These are phyloP conservation scores for Amphiprion ocellaris DNA, from an alignment of 2,113 vertebrate genomes.

Conservation along the genomic window DNA sequence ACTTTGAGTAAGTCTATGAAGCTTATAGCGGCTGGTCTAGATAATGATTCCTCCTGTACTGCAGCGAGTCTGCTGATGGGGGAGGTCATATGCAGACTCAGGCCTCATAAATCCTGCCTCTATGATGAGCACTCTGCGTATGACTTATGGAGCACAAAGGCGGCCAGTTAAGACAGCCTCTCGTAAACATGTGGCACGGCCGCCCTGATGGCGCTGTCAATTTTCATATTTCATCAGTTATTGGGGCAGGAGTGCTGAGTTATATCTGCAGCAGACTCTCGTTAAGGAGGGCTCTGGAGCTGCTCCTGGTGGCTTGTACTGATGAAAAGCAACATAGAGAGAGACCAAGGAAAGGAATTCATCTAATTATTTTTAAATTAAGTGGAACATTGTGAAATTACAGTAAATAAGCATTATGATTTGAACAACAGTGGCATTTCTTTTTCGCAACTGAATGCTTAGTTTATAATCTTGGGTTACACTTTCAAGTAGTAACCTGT, in stretches of 20 bases:
- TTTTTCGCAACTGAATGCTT: background rate
- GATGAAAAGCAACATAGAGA: slow-evolving; percentile 15
- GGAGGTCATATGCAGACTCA: slow-evolving; percentile 77
- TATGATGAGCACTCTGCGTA: slow-evolving; percentile 79
- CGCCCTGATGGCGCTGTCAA: slow-evolving; percentile 75
- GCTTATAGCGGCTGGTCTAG: slow-evolving; percentile 67
- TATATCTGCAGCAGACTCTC: slow-evolving; percentile 64
- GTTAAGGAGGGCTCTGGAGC: slow-evolving; percentile 67
- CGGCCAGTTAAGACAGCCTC: slow-evolving; percentile 79
- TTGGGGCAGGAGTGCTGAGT: slow-evolving; percentile 73
- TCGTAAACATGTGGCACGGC: slow-evolving; percentile 79
- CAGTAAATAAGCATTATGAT: slow-evolving; percentile 15
- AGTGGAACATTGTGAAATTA: background rate
- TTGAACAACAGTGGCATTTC: slow-evolving; percentile 1
- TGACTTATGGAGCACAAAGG: slow-evolving; percentile 81
- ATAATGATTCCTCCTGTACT: slow-evolving; percentile 79
- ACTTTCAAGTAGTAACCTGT: background rate
- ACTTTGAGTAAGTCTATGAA: slow-evolving; percentile 77
- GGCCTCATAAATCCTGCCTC: slow-evolving; percentile 80
- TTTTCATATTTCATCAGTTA: slow-evolving; percentile 85
- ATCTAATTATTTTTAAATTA: slow-evolving; percentile 31
- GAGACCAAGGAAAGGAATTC: slow-evolving; percentile 5
- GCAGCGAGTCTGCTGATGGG: slow-evolving; percentile 42
- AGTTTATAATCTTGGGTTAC: background rate
- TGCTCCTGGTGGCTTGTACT: slow-evolving; percentile 25